Conservation (phyloP, 1,140 invertebrate genomes). For the Latrodectus geometricus region DNA sequence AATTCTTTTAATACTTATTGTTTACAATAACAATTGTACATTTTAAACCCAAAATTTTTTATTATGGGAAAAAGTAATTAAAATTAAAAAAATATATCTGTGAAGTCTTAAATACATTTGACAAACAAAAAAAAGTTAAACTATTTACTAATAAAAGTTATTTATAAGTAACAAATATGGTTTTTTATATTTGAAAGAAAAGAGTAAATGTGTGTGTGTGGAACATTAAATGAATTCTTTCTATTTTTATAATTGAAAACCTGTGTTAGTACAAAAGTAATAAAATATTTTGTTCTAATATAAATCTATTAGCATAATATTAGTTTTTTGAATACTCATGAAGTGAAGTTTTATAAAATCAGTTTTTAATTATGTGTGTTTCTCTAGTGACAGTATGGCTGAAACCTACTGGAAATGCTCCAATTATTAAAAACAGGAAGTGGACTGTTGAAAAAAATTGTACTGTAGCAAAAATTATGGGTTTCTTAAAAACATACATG, state of each 20-base stretch:
- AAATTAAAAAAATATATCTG: no score
- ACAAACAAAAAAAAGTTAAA: no score
- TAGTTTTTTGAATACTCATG: not conserved
- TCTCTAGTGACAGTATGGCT: conserved; percentile 49
- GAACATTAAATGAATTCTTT: not conserved
- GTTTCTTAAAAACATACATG: conserved; percentile 46
- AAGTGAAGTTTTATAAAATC: not conserved
- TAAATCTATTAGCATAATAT: not conserved
- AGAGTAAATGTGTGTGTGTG: no score
- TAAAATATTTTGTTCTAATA: not conserved
- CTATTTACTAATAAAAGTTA: no score
- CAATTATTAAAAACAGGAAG: conserved; percentile 52
- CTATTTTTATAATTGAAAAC: not conserved
- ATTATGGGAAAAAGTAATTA: no score
- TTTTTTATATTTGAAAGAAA: no score
- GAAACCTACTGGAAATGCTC: conserved; percentile 61
- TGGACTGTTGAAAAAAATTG: conserved; percentile 43
- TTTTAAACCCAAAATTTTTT: no score
- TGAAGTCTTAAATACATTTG: no score
- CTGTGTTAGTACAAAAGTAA: not conserved
- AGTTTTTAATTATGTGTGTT: not conserved
- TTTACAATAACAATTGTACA: no score
- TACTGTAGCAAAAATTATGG: conserved; percentile 45
- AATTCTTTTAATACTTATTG: no score
- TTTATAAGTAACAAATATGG: no score